phyloP scores from a whole-genome alignment of 92 coral and sea anemone genomes.

The Zoanthus sansibaricus region DNA sequence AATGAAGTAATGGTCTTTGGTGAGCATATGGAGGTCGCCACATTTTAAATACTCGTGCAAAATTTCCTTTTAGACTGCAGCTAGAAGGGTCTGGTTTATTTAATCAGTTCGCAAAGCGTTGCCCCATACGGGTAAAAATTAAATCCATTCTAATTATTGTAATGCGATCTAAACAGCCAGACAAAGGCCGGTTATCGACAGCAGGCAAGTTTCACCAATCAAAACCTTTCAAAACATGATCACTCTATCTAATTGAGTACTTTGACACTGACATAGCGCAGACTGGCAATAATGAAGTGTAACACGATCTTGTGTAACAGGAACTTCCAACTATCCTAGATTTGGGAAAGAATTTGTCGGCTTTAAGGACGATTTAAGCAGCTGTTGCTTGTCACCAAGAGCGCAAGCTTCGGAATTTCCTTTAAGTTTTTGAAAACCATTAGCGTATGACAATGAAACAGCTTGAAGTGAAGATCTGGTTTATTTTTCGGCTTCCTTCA shows the following conservation, averaged over 20 bases:
- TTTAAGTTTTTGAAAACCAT: constrained; percentile 30
- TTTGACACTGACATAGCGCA: constrained; percentile 66
- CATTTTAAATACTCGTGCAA: constrained; percentile 71
- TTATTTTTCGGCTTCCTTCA: constrained; percentile 38
- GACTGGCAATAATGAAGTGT: constrained; percentile 53
- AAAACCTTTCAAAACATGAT: constrained; percentile 45
- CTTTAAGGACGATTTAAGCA: constrained; percentile 57
- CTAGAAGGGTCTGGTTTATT: constrained; percentile 88
- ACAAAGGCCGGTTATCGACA: constrained; percentile 56
- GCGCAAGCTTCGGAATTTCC: constrained; percentile 36
- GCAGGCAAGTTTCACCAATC: constrained; percentile 49
- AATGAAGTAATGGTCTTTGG: constrained; percentile 83
- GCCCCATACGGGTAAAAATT: constrained; percentile 82
- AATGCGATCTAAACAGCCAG: constrained; percentile 64
- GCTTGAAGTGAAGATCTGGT: constrained; percentile 24
- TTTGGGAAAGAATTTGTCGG: constrained; percentile 74
- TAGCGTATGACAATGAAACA: constrained; percentile 13
- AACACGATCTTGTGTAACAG: constrained; percentile 53
- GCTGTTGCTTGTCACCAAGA: constrained; percentile 55
- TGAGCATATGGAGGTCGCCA: constrained; percentile 93
- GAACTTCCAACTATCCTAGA: constrained; percentile 63
- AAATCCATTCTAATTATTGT: constrained; percentile 75
- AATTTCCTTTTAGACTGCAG: constrained; percentile 64
- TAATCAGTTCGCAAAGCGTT: constrained; percentile 74
- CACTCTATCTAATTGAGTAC: constrained; percentile 46